Conservation (phyloP, 2,113 vertebrate species). For the Agelaius tricolor region DNA sequence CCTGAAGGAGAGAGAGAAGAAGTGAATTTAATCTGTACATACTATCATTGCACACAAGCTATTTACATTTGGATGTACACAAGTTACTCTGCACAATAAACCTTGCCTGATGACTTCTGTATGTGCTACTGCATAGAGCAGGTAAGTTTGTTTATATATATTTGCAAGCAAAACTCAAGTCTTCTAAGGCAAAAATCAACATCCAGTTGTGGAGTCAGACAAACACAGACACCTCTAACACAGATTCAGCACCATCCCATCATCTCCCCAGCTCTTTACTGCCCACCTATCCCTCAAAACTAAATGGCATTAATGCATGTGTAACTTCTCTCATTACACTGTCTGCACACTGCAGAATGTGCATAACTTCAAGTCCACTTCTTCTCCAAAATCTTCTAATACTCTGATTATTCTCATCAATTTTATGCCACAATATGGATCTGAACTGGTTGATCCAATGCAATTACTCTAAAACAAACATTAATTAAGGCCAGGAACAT, state of each 20-base stretch:
- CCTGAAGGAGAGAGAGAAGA: conserved; percentile 83
- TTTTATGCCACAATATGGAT: not conserved
- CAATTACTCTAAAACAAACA: not conserved
- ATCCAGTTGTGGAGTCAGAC: not conserved
- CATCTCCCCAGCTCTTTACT: not conserved
- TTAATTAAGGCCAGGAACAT: not conserved
- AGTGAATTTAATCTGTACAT: conserved; percentile 76
- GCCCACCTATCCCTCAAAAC: not conserved
- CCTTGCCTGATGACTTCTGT: not conserved
- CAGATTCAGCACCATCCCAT: not conserved
- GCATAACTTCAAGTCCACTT: not conserved
- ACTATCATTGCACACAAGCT: conserved; percentile 59
- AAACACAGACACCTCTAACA: not conserved
- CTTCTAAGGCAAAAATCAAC: not conserved
- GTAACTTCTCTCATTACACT: not conserved
- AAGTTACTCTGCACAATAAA: conserved; percentile 64
- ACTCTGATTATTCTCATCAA: not conserved
- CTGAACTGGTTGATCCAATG: not conserved
- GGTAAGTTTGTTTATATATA: not conserved
- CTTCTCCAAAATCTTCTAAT: not conserved
- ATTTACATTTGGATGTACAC: conserved; percentile 14
- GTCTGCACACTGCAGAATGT: not conserved
- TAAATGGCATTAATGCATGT: not conserved
- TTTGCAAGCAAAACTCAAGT: not conserved
- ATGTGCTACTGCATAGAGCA: not conserved